These are phyloP conservation scores for Onychostoma macrolepis DNA, from an alignment of 2,113 vertebrate genomes.

Conservation along the genomic window DNA sequence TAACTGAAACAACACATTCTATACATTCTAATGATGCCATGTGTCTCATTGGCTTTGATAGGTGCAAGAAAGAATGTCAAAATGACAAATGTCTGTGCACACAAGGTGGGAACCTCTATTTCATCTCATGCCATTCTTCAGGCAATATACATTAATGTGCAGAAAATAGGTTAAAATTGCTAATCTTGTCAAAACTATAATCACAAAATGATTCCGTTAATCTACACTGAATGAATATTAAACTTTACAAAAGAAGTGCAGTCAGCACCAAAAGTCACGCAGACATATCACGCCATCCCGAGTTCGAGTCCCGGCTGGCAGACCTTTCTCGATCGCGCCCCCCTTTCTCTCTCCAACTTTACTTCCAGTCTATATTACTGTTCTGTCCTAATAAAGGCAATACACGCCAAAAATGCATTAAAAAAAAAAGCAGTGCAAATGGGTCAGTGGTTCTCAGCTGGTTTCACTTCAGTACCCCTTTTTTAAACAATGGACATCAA, in stretches of 20 bases:
- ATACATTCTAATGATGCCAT: neutral
- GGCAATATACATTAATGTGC: neutral
- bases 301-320: no score
- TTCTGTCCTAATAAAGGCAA: no score
- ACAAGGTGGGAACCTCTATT: constrained; percentile 15
- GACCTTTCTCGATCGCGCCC: no score
- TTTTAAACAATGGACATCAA: neutral
- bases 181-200: neutral
- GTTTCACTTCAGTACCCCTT: neutral
- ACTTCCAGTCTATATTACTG: no score
- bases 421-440: neutral
- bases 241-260: neutral
- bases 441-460: neutral
- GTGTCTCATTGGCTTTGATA: neutral
- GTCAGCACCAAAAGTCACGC: no score
- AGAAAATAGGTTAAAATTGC: neutral
- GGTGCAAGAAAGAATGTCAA: neutral
- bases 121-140: neutral
- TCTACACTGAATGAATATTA: neutral
- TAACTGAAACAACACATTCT: constrained; percentile 20
- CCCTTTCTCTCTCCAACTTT: no score
- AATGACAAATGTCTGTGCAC: neutral
- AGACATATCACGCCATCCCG: no score
- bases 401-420: no score
- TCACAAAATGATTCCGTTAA: neutral